These are phyloP conservation scores for Herminia tarsipennalis DNA, from an alignment of 2,888 invertebrate species.

Conservation along the genomic window DNA sequence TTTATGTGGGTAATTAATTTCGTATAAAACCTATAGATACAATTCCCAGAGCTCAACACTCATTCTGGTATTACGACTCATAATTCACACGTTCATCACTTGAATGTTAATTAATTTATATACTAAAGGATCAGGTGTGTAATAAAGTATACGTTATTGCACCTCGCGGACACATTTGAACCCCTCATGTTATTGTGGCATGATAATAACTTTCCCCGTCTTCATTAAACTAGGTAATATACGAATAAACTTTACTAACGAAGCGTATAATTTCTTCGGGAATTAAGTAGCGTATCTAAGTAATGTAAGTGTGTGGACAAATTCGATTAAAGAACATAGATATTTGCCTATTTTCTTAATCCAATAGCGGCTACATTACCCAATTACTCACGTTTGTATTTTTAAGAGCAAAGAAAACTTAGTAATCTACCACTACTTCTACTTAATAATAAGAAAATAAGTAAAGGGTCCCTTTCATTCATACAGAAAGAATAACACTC, in stretches of 20 bases:
- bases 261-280: slow-evolving; percentile 37
- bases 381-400: too few species aligned
- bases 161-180: slow-evolving; percentile 58
- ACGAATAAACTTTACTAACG: slow-evolving; percentile 58
- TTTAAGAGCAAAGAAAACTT: too few species aligned
- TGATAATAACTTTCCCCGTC: slow-evolving; percentile 45
- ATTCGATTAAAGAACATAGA: slow-evolving; percentile 9
- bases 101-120: slow-evolving; percentile 62
- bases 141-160: slow-evolving; percentile 63
- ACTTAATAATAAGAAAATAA: too few species aligned
- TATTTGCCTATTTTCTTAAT: slow-evolving; percentile 1
- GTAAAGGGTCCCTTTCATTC: too few species aligned
- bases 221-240: slow-evolving; percentile 53
- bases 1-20: too few species aligned
- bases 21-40: too few species aligned
- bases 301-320: slow-evolving; percentile 14
- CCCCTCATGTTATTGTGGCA: slow-evolving; percentile 29
- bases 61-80: background rate
- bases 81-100: slow-evolving; percentile 39
- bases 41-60: slow-evolving; percentile 1
- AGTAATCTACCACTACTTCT: too few species aligned
- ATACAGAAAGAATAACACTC: too few species aligned
- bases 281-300: slow-evolving; percentile 13
- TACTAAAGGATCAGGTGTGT: slow-evolving; percentile 62
- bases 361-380: too few species aligned